phyloP scores from a whole-genome alignment of 2,113 vertebrate genomes.

The Ammodytes marinus region DNA sequence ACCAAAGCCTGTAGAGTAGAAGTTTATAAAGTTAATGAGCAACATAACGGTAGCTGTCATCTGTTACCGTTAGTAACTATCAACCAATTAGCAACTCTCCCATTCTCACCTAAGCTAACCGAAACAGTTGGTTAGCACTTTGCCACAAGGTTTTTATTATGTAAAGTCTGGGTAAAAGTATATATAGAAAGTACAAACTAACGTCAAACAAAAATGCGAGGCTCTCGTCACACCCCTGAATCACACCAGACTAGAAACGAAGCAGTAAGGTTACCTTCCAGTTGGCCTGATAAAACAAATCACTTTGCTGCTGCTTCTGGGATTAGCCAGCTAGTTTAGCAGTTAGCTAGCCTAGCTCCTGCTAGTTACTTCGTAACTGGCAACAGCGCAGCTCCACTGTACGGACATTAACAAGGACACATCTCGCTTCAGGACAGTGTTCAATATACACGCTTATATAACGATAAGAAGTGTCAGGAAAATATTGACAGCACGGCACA shows the following conservation, averaged over 20 bases:
- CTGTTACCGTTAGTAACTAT: not conserved
- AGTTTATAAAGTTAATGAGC: not conserved
- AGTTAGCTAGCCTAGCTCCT: constrained; percentile 56
- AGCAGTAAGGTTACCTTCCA: constrained; percentile 32
- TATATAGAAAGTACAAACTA: not conserved
- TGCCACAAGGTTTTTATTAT: constrained; percentile 3
- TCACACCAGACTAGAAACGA: not conserved
- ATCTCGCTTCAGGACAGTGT: constrained; percentile 15
- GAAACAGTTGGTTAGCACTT: constrained; percentile 61
- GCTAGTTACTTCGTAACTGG: constrained; percentile 63
- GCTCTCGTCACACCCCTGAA: not conserved
- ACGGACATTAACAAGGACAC: constrained; percentile 32
- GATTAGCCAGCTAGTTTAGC: constrained; percentile 62
- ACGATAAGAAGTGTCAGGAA: constrained; percentile 19
- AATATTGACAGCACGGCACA: constrained; percentile 11
- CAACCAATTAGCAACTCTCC: constrained; percentile 17
- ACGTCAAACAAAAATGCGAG: not conserved
- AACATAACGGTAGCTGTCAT: constrained; percentile 28
- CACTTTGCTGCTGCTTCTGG: constrained; percentile 61
- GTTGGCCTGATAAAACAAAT: constrained; percentile 50
- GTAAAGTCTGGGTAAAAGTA: constrained; percentile 41
- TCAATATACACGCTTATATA: constrained; percentile 19
- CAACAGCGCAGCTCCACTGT: constrained; percentile 39
- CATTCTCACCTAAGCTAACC: constrained; percentile 29
- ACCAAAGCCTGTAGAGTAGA: not conserved